Conservation (phyloP, 1,140 invertebrate genomes). For the Panagrolaimus sp. region DNA sequence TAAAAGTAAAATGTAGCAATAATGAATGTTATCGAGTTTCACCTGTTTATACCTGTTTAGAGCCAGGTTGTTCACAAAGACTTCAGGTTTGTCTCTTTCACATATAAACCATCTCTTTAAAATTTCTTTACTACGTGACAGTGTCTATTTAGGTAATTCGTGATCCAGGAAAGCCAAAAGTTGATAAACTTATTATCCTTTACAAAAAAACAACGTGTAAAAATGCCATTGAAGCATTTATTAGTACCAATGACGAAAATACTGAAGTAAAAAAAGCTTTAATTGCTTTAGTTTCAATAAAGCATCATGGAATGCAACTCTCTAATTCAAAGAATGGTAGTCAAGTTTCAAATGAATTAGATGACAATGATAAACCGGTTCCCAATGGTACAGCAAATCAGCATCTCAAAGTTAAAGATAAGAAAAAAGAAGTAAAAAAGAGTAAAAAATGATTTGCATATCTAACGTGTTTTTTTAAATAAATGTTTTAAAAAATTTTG, state of each 20-base stretch:
- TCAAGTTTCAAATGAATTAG: not conserved
- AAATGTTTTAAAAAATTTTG: no score
- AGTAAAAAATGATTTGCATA: no score
- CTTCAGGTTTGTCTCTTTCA: constrained; percentile 24
- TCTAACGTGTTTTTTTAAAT: no score
- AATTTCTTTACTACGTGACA: not conserved
- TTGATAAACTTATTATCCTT: constrained; percentile 29
- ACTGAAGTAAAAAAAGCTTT: constrained; percentile 4
- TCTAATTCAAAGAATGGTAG: no score
- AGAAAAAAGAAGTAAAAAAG: no score
- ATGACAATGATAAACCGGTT: not conserved
- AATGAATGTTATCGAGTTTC: constrained; percentile 28
- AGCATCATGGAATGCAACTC: not conserved
- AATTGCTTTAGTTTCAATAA: not conserved
- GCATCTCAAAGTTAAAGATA: not conserved
- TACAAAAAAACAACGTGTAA: constrained; percentile 26
- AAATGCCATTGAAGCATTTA: constrained; percentile 29
- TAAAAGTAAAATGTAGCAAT: constrained; percentile 36
- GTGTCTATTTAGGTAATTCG: constrained; percentile 22
- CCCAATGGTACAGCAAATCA: not conserved
- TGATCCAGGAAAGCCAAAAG: constrained; percentile 24
- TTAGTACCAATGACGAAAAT: not conserved
- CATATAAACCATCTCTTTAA: no score
- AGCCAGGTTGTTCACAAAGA: constrained; percentile 27
- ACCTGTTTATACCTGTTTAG: constrained; percentile 27